Evolutionary conservation across 2,113 vertebrate genomes (phyloP).

Genomic region (Saccopteryx bilineata): DNA sequence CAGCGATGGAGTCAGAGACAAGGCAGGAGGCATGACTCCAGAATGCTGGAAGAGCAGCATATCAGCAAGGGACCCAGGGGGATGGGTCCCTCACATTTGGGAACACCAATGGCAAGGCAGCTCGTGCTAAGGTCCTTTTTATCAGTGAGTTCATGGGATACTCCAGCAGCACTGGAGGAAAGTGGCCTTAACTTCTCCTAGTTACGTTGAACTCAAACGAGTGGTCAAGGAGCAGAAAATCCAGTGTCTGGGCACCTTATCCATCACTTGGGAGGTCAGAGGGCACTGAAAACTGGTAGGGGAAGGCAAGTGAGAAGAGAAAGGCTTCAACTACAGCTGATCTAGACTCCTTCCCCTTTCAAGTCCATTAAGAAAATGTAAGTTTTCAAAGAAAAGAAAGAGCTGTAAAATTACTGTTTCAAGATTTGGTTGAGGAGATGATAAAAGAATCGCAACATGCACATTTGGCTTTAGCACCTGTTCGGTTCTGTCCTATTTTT

Average conservation of each 20-base stretch:
- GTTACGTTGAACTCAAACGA: background rate
- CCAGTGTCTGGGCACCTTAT: background rate
- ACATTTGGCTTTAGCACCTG: slow-evolving; percentile 23
- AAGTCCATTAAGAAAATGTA: background rate
- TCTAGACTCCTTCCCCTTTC: background rate
- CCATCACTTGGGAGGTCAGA: background rate
- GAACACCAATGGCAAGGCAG: fast-evolving
- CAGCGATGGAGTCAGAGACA: background rate
- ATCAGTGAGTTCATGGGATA: background rate
- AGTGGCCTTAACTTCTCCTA: background rate
- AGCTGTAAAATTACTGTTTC: background rate
- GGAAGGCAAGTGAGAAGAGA: background rate
- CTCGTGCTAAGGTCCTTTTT: background rate
- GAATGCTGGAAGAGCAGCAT: background rate
- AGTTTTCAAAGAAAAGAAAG: background rate
- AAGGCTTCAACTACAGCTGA: background rate
- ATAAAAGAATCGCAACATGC: slow-evolving; percentile 39
- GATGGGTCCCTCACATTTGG: fast-evolving
- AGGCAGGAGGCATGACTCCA: background rate
- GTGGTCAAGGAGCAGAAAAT: background rate
- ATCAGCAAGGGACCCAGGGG: background rate
- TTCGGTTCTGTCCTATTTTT: slow-evolving; percentile 40
- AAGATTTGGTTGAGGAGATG: slow-evolving; percentile 51
- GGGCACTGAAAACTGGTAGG: too few species aligned
- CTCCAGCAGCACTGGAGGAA: background rate